phyloP scores from a whole-genome alignment of 1,140 invertebrate species.

The Drosophila ambigua region DNA sequence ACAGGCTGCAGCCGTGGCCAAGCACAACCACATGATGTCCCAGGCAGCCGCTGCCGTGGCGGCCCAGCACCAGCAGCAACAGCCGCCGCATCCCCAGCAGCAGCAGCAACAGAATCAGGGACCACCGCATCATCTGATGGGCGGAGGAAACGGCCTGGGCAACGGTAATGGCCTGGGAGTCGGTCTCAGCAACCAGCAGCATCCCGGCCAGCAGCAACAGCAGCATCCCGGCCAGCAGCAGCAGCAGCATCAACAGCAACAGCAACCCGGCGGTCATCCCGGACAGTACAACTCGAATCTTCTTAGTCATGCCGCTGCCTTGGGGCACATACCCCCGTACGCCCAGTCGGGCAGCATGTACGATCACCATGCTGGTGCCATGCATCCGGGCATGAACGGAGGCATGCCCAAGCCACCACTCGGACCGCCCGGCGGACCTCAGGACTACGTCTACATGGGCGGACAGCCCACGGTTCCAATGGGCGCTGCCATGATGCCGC shows the following conservation, averaged over 20 bases:
- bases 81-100: constrained; percentile 59
- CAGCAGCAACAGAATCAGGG: constrained; percentile 64
- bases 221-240: constrained; percentile 57
- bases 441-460: constrained; percentile 78
- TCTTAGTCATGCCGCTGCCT: constrained; percentile 73
- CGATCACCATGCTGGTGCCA: constrained; percentile 73
- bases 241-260: constrained; percentile 65
- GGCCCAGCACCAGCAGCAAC: constrained; percentile 72
- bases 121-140: constrained; percentile 72
- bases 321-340: constrained; percentile 72
- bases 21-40: constrained; percentile 83
- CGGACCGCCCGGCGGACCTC: constrained; percentile 67
- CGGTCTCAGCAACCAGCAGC: constrained; percentile 40
- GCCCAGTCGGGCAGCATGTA: constrained; percentile 73
- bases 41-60: constrained; percentile 74
- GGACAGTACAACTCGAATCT: constrained; percentile 79
- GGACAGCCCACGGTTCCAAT: constrained; percentile 72
- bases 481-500: constrained; percentile 75
- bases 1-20: constrained; percentile 76
- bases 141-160: constrained; percentile 66
- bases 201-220: constrained; percentile 58
- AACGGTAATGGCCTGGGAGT: constrained; percentile 65
- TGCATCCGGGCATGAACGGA: constrained; percentile 81
- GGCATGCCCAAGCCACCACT: constrained; percentile 74
- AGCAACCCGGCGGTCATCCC: constrained; percentile 47